Conservation (phyloP, 2,888 invertebrate genomes). For the Drosophila paranaensis region DNA sequence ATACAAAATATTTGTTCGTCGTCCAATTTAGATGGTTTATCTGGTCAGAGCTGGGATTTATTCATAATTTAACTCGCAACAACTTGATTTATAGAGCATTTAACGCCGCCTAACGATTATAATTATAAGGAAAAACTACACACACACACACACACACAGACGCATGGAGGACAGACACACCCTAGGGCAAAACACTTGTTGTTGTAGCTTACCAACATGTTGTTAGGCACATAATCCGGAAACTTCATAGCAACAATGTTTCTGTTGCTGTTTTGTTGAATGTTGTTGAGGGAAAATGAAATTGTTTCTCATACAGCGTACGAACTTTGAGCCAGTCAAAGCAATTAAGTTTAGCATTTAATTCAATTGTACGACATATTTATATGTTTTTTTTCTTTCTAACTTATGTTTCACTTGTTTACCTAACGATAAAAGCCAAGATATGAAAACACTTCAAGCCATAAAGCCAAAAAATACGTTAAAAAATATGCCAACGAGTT, state of each 20-base stretch:
- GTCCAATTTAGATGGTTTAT: conserved; percentile 28
- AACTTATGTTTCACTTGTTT: conserved; percentile 42
- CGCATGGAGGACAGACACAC: not conserved
- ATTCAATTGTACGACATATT: conserved; percentile 66
- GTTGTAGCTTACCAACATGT: conserved; percentile 80
- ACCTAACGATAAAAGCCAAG: conserved; percentile 27
- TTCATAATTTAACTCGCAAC: conserved; percentile 53
- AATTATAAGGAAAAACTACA: conserved; percentile 50
- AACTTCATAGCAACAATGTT: conserved; percentile 75
- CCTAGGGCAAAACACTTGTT: conserved; percentile 16
- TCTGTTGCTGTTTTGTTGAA: conserved; percentile 19
- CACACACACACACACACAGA: not conserved
- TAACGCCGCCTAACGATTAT: conserved; percentile 44
- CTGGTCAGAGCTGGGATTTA: conserved; percentile 17
- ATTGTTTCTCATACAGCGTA: conserved; percentile 56
- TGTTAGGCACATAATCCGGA: conserved; percentile 84
- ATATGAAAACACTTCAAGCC: conserved; percentile 51
- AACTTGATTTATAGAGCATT: conserved; percentile 62
- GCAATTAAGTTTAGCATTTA: conserved; percentile 61
- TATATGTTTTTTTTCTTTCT: conserved; percentile 16
- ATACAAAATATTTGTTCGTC: conserved; percentile 9
- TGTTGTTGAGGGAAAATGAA: conserved; percentile 37
- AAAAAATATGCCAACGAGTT: conserved; percentile 21
- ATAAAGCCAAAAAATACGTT: conserved; percentile 21
- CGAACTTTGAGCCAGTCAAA: conserved; percentile 59